Evolutionary conservation across 1,140 invertebrate species (phyloP).

Genomic region (Sarcophaga peregrina): DNA sequence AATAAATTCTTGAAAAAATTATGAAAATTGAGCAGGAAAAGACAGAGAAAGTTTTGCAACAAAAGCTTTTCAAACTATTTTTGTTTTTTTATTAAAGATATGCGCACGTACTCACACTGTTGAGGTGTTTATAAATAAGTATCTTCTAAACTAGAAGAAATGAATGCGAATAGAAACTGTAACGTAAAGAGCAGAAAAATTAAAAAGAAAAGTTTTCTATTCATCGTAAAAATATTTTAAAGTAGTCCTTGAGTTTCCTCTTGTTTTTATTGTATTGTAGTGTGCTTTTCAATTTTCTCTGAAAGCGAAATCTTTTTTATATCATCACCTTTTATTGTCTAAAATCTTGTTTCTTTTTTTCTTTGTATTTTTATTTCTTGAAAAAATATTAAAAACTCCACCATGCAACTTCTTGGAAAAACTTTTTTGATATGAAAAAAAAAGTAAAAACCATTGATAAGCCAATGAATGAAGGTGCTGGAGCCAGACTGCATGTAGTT

Average conservation of each 20-base stretch:
- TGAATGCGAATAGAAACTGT: too few species aligned
- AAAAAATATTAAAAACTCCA: neutral
- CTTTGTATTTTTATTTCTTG: neutral
- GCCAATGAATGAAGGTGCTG: neutral
- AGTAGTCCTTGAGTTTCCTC: neutral
- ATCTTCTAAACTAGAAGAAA: too few species aligned
- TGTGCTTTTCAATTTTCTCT: conserved; percentile 1
- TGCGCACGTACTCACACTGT: too few species aligned
- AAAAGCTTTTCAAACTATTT: too few species aligned
- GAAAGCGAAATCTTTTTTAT: neutral
- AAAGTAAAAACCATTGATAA: neutral
- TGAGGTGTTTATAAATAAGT: too few species aligned
- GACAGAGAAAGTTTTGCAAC: too few species aligned
- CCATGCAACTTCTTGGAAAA: neutral
- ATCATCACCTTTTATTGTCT: conserved; percentile 9
- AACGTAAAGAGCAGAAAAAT: too few species aligned
- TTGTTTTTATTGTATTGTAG: neutral
- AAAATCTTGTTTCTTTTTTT: neutral
- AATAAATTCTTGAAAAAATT: too few species aligned
- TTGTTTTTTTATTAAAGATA: too few species aligned
- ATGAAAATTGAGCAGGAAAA: too few species aligned
- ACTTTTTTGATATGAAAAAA: too few species aligned
- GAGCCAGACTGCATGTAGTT: neutral
- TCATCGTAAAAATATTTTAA: neutral
- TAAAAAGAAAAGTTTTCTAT: neutral